phyloP scores from a whole-genome alignment of 2,113 vertebrate genomes.

The Delphinapterus leucas region DNA sequence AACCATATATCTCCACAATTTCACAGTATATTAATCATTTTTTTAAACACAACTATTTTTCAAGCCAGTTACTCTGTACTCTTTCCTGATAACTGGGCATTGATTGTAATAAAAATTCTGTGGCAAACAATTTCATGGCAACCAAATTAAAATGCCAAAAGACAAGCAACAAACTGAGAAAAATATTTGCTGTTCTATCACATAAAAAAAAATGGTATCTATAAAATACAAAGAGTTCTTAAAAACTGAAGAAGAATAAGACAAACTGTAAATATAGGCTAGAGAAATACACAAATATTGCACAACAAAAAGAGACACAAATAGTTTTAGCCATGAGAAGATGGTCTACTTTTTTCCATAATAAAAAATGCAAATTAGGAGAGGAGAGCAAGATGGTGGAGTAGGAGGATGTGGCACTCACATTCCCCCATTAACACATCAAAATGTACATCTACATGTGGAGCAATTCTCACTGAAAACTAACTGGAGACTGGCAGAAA shows the following conservation, averaged over 20 bases:
- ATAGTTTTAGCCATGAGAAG: neutral
- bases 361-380: neutral
- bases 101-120: neutral
- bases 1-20: neutral
- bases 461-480: too few species aligned
- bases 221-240: neutral
- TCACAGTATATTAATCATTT: neutral
- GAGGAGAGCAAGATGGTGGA: too few species aligned
- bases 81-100: neutral
- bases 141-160: neutral
- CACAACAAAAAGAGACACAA: neutral
- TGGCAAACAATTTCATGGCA: neutral
- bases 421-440: too few species aligned
- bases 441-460: too few species aligned
- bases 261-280: neutral
- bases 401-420: too few species aligned
- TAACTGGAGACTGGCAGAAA: too few species aligned
- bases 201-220: neutral
- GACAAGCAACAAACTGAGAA: neutral
- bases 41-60: neutral
- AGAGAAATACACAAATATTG: neutral
- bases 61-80: neutral
- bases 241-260: neutral
- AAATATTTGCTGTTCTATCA: neutral
- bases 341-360: neutral